phyloP scores from a whole-genome alignment of 2,797 vertebrate species.

The Microctenopoma steveboyesi region DNA sequence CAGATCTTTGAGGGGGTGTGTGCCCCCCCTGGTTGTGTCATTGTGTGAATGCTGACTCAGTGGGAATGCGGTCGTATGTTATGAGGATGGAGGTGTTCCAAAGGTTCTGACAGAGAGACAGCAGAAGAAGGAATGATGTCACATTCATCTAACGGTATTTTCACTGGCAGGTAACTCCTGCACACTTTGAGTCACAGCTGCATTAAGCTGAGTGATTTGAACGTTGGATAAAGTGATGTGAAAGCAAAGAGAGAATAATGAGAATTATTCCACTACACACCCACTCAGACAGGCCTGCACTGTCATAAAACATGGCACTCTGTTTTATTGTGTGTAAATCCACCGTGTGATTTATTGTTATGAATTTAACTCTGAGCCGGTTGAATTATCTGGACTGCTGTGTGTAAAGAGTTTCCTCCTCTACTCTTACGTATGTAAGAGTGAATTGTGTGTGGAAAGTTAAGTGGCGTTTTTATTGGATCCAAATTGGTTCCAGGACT shows the following conservation, averaged over 20 bases:
- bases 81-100: too few species aligned
- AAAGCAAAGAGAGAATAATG: conserved; percentile 32
- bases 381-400: conserved; percentile 42
- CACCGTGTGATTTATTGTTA: conserved; percentile 59
- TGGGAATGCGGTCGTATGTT: too few species aligned
- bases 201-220: conserved; percentile 22
- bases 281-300: conserved; percentile 29
- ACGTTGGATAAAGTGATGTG: conserved; percentile 29
- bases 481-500: conserved; percentile 58
- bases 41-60: too few species aligned
- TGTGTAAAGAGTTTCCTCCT: conserved; percentile 50
- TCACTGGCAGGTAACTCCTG: background rate
- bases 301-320: conserved; percentile 50
- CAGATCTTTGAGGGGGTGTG: too few species aligned
- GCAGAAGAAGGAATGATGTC: background rate
- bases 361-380: conserved; percentile 38
- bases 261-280: conserved; percentile 18
- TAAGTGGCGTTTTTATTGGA: conserved; percentile 65
- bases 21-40: too few species aligned
- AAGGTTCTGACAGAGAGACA: background rate
- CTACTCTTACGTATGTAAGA: conserved; percentile 16
- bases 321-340: conserved; percentile 65
- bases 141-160: conserved; percentile 2
- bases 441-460: conserved; percentile 45
- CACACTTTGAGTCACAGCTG: conserved; percentile 9